Conservation (phyloP, 2,797 vertebrate species). For the Acanthurus leucopareius region DNA sequence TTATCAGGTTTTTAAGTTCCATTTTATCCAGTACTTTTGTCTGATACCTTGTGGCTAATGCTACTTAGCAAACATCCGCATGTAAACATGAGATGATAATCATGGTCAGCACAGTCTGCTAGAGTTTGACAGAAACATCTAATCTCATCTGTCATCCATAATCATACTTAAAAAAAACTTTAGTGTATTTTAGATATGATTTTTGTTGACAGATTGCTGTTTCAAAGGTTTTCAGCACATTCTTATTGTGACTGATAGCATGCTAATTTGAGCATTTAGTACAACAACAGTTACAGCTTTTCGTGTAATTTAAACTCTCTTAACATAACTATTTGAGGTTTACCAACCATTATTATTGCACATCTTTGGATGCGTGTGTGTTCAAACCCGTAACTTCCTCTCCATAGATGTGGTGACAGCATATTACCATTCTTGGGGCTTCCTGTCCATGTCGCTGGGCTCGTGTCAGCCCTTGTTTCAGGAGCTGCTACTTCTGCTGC, state of each 20-base stretch:
- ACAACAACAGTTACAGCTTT: neutral
- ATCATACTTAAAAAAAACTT: too few relatives aligned
- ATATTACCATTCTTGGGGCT: conserved; percentile 93
- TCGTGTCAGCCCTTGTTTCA: conserved; percentile 90
- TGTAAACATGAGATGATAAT: neutral
- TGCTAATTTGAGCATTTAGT: neutral
- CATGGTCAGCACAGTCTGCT: too few relatives aligned
- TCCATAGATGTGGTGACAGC: conserved; percentile 88
- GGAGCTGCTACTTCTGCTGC: conserved; percentile 94
- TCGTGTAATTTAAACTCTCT: too few relatives aligned
- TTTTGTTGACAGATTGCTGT: too few relatives aligned
- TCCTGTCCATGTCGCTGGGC: conserved; percentile 89
- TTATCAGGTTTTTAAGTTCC: neutral
- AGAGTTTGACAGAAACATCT: too few relatives aligned
- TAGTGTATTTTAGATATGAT: too few relatives aligned
- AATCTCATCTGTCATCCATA: too few relatives aligned
- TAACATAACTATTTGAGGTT: too few relatives aligned
- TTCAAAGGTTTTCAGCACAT: too few relatives aligned
- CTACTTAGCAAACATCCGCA: neutral
- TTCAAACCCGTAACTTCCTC: conserved; percentile 8
- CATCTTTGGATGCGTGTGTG: conserved; percentile 2
- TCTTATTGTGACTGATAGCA: neutral
- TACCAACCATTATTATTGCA: neutral
- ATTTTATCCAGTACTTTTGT: neutral
- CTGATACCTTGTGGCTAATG: neutral